These are phyloP conservation scores for Felis catus DNA, from an alignment of 2,113 vertebrate genomes.

Conservation along the genomic window F.catus_Fca126_mat1.0 CM031412.1:99680501-99681000, in stretches of 20 bases:
- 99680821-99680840: background rate
- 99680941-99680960: background rate
- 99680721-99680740: background rate
- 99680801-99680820: background rate
- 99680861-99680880: background rate
- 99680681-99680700: background rate
- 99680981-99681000: background rate
- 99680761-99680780: background rate
- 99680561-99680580: background rate
- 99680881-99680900: background rate
- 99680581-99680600: background rate
- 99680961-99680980: background rate
- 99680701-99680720: background rate
- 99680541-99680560: background rate
- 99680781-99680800: background rate
- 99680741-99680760: too few species aligned
- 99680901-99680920: background rate
- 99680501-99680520: background rate
- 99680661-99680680: background rate
- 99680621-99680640: background rate
- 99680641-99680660: background rate
- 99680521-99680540: background rate
- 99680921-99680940: background rate
- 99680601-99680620: background rate
- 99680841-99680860: background rate